Conservation (phyloP, 2,888 invertebrate species). For the Drosophila prolongata region DNA sequence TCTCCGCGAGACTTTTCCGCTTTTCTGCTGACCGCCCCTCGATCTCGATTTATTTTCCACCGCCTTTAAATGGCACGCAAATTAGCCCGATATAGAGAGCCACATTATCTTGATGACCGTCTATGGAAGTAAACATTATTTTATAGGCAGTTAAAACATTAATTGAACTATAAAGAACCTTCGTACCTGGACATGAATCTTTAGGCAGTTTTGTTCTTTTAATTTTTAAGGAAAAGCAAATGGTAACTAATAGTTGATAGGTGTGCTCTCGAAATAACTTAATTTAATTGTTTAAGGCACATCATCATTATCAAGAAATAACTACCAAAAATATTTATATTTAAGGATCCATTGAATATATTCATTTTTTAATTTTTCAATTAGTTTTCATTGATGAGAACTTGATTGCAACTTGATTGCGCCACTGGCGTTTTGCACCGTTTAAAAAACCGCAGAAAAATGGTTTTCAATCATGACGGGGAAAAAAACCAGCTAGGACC, state of each 20-base stretch:
- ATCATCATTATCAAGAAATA: too few relatives aligned
- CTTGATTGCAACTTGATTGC: constrained; percentile 10
- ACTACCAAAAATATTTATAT: too few relatives aligned
- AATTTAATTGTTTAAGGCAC: neutral
- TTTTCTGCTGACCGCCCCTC: neutral
- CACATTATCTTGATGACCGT: constrained; percentile 39
- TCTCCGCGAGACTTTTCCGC: constrained; percentile 28
- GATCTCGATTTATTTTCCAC: constrained; percentile 13
- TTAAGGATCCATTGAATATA: too few relatives aligned
- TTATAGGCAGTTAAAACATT: constrained; percentile 41
- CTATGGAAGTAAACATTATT: constrained; percentile 29
- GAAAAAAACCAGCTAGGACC: neutral
- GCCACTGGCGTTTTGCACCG: neutral
- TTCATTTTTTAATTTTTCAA: neutral
- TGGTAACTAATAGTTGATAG: neutral
- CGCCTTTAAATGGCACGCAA: constrained; percentile 57
- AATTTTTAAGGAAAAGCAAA: neutral
- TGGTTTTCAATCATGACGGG: neutral
- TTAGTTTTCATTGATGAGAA: neutral
- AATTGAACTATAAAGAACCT: constrained; percentile 46
- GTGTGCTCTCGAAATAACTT: constrained; percentile 3
- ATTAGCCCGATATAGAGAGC: constrained; percentile 60
- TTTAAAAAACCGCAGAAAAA: constrained; percentile 3
- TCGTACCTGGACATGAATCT: constrained; percentile 3
- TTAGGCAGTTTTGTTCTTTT: neutral